phyloP scores from a whole-genome alignment of 2,888 invertebrate genomes.

The Ornithoptera alexandrae region DNA sequence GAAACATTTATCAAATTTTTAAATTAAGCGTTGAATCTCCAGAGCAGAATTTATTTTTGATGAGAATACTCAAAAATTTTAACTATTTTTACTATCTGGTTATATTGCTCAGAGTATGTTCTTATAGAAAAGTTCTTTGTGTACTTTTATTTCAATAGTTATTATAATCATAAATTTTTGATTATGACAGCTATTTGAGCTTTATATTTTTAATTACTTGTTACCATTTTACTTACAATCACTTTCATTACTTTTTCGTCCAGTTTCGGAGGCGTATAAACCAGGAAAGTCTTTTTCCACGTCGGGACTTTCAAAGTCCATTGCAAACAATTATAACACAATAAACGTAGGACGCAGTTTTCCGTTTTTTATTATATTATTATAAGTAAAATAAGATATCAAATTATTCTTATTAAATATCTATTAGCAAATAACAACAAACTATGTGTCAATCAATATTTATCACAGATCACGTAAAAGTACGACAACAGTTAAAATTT shows the following conservation, averaged over 20 bases:
- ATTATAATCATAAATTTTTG: too few relatives aligned
- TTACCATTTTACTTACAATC: conserved; percentile 83
- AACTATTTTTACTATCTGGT: too few relatives aligned
- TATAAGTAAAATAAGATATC: neutral
- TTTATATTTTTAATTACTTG: neutral
- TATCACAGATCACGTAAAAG: neutral
- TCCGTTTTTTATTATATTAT: neutral
- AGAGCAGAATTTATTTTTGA: too few relatives aligned
- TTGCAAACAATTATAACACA: conserved; percentile 42
- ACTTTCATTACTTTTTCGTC: conserved; percentile 88
- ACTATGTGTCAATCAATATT: conserved; percentile 12
- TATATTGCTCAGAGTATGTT: too few relatives aligned
- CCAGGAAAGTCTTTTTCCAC: conserved; percentile 95
- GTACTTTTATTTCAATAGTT: too few relatives aligned
- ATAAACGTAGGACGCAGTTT: neutral
- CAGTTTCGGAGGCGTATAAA: conserved; percentile 89
- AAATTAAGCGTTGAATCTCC: neutral
- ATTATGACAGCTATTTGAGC: conserved; percentile 1
- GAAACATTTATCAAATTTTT: neutral
- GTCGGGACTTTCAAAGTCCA: conserved; percentile 94
- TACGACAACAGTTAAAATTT: too few relatives aligned
- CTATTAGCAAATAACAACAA: conserved; percentile 9
- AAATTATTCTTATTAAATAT: conserved; percentile 18
- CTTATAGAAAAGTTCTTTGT: too few relatives aligned
- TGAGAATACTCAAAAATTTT: too few relatives aligned